phyloP scores from a whole-genome alignment of 1,140 invertebrate species.

The Sipha flava region DNA sequence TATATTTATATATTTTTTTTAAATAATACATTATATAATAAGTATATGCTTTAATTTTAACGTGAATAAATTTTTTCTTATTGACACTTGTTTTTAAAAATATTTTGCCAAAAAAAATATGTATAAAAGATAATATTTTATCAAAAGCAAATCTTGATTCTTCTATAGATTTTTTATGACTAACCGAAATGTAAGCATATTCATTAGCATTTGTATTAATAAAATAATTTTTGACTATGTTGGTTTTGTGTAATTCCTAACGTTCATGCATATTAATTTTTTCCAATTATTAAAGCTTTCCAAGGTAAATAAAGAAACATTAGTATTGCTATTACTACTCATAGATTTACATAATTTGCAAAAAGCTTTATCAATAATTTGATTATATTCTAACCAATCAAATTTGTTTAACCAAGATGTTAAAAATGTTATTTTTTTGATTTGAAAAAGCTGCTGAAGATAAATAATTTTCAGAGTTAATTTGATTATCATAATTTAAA shows the following conservation, averaged over 20 bases:
- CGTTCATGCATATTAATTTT: not conserved
- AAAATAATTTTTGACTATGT: not conserved
- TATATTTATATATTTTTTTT: no score
- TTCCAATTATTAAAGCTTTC: not conserved
- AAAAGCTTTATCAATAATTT: not conserved
- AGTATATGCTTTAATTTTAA: no score
- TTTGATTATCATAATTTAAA: not conserved
- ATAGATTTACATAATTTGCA: not conserved
- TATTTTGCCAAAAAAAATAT: not conserved
- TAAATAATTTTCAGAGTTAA: not conserved
- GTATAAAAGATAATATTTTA: not conserved
- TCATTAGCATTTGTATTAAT: not conserved
- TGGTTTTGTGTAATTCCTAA: not conserved
- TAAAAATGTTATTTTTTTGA: not conserved
- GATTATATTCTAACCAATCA: not conserved
- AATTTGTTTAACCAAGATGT: not conserved
- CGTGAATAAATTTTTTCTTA: no score
- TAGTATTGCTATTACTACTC: not conserved
- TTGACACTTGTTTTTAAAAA: no score
- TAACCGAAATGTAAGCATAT: not conserved
- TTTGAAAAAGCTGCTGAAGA: not conserved
- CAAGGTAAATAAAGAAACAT: not conserved
- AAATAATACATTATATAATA: no score
- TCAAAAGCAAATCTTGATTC: not conserved
- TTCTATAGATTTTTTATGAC: not conserved